Conservation (phyloP, 2,888 invertebrate genomes). For the Tiphia femorata region DNA sequence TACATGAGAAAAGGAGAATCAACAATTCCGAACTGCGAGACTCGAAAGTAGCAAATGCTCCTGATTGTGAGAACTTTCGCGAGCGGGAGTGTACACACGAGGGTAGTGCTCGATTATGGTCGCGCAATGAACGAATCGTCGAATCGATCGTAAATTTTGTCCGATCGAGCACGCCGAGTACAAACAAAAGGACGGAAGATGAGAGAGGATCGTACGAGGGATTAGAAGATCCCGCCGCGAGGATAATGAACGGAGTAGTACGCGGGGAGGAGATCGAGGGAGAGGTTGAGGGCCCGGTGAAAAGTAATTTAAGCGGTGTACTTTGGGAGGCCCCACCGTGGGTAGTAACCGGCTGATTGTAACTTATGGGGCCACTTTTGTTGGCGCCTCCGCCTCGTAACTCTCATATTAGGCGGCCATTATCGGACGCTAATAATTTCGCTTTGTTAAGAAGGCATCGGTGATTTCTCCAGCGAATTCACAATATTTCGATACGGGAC, state of each 20-base stretch:
- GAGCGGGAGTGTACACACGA: too few relatives aligned
- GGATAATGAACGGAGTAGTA: conserved; percentile 21
- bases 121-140: not conserved
- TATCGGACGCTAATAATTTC: conserved; percentile 39
- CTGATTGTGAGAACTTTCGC: too few relatives aligned
- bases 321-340: conserved; percentile 33
- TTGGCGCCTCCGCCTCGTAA: conserved; percentile 36
- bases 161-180: not conserved
- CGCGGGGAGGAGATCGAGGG: too few relatives aligned
- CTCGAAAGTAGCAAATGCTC: too few relatives aligned
- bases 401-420: conserved; percentile 47
- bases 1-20: too few relatives aligned
- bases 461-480: too few relatives aligned
- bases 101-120: too few relatives aligned
- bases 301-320: conserved; percentile 44
- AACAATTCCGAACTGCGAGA: too few relatives aligned
- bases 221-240: conserved; percentile 32
- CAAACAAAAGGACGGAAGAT: conserved; percentile 1
- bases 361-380: conserved; percentile 50
- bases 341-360: conserved; percentile 48
- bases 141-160: not conserved
- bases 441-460: conserved; percentile 33
- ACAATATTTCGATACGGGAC: too few relatives aligned
- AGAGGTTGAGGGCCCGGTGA: conserved; percentile 26
- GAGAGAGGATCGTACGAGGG: conserved; percentile 8